Percentiles rank a stretch among this genome's conserved stretches.
These are phyloP conservation scores for Oryzias sinensis DNA, from an alignment of 2,797 vertebrate genomes.

Conservation along the genomic window DNA sequence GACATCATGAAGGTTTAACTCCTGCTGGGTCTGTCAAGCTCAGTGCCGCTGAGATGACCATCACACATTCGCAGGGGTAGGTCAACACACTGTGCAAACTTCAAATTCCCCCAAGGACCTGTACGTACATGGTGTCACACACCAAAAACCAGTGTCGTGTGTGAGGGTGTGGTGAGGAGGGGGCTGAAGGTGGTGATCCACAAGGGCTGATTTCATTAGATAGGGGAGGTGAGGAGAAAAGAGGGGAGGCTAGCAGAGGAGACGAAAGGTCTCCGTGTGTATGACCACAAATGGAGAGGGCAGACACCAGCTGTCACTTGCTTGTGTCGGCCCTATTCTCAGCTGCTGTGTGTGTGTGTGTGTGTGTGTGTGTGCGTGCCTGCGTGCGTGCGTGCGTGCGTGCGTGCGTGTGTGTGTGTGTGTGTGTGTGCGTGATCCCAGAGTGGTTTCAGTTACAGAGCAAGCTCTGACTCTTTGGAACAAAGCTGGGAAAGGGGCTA, in stretches of 20 bases:
- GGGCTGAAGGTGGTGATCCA: constrained; percentile 42
- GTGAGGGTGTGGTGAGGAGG: constrained; percentile 55
- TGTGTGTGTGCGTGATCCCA: constrained; percentile 45
- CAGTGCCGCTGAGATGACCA: constrained; percentile 58
- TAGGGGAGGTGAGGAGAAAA: constrained; percentile 34
- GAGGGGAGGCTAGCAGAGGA: constrained; percentile 23
- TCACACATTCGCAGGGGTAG: constrained; percentile 65
- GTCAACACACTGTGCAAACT: constrained; percentile 73
- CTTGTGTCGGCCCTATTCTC: constrained; percentile 84
- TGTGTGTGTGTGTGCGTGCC: constrained; percentile 50
- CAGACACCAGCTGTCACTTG: constrained; percentile 92
- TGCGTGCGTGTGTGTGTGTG: no score
- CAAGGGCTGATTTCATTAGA: constrained; percentile 59
- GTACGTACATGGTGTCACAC: constrained; percentile 68
- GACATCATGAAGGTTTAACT: constrained; percentile 49
- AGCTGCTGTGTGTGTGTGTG: constrained; percentile 53
- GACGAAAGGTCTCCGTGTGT: constrained; percentile 62
- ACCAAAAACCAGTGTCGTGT: constrained; percentile 51
- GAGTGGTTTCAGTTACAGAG: constrained; percentile 73
- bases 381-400: no score
- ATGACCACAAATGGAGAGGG: constrained; percentile 77
- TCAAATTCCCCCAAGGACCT: constrained; percentile 72
- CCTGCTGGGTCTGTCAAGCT: constrained; percentile 59
- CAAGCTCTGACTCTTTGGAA: constrained; percentile 80
- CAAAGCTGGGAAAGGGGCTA: constrained; percentile 55